Percentiles rank a stretch among this genome's conserved stretches.
Evolutionary conservation across 2,888 invertebrate species (phyloP).

Genomic region (Fragum whitleyi): DNA sequence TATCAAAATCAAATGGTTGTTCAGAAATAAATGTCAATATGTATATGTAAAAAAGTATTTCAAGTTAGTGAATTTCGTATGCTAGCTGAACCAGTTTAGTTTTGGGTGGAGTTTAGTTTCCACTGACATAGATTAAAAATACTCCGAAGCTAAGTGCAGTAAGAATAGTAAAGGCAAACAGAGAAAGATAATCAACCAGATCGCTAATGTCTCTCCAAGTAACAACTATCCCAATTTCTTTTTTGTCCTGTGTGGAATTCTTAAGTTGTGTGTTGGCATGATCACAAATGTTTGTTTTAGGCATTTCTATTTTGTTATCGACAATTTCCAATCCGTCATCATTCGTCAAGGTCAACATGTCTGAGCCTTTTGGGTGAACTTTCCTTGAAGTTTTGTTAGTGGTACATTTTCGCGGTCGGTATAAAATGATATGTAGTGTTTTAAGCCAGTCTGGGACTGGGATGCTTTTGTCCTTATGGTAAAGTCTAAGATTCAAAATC

Average conservation of each 20-base stretch:
- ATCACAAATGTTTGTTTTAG: no score
- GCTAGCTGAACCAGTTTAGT: no score
- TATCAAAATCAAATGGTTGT: no score
- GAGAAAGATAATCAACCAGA: not conserved
- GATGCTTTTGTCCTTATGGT: conserved; percentile 51
- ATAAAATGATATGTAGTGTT: not conserved
- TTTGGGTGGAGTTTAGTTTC: no score
- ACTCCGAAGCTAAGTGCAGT: conserved; percentile 2
- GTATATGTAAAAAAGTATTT: no score
- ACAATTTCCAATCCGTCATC: not conserved
- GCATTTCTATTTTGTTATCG: not conserved
- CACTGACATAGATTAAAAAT: not conserved
- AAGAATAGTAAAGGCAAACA: not conserved
- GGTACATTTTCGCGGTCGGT: not conserved
- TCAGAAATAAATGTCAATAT: no score
- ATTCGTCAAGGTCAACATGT: not conserved
- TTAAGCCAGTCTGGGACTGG: conserved; percentile 25
- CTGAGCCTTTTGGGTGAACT: not conserved
- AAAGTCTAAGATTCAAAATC: conserved; percentile 53
- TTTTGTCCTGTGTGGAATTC: no score
- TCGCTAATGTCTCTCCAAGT: conserved; percentile 3
- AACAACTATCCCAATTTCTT: not conserved
- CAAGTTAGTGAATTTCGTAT: no score
- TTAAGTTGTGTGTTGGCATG: no score
- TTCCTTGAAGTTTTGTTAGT: not conserved